phyloP scores from a whole-genome alignment of 2,888 invertebrate genomes.

The Cheilosia vulpina region DNA sequence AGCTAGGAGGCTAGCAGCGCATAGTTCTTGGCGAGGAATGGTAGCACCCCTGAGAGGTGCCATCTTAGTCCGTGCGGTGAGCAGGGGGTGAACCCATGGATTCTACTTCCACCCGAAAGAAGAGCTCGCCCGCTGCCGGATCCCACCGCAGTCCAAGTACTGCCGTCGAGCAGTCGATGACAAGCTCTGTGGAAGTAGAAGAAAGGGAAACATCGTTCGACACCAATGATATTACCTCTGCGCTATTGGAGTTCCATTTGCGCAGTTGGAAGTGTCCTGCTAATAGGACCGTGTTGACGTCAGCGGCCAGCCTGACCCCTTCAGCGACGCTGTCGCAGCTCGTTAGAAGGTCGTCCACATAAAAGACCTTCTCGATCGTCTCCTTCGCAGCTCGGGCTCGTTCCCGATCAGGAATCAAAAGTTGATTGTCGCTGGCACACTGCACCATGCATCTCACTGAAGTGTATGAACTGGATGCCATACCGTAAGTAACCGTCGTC shows the following conservation, averaged over 20 bases:
- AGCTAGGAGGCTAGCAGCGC: not conserved
- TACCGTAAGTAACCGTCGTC: too few species aligned
- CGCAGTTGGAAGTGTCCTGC: too few species aligned
- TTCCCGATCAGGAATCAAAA: not conserved
- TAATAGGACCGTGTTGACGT: not conserved
- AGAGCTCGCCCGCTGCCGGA: too few species aligned
- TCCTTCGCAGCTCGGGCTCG: not conserved
- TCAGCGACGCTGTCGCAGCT: not conserved
- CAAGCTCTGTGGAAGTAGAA: too few species aligned
- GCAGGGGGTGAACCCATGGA: not conserved
- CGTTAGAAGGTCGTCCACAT: not conserved
- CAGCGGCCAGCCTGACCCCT: not conserved
- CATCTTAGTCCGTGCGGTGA: conserved; percentile 20
- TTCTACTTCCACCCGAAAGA: too few species aligned
- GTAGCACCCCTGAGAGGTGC: conserved; percentile 10
- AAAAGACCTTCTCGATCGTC: not conserved
- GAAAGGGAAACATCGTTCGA: not conserved
- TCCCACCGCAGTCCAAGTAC: too few species aligned
- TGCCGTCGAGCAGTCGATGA: too few species aligned
- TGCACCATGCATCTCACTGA: too few species aligned
- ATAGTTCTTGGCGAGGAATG: not conserved
- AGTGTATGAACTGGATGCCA: too few species aligned
- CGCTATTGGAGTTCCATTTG: not conserved
- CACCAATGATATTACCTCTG: not conserved
- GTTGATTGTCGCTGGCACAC: too few species aligned